phyloP scores from a whole-genome alignment of 2,113 vertebrate genomes.

The Anhinga rufa region DNA sequence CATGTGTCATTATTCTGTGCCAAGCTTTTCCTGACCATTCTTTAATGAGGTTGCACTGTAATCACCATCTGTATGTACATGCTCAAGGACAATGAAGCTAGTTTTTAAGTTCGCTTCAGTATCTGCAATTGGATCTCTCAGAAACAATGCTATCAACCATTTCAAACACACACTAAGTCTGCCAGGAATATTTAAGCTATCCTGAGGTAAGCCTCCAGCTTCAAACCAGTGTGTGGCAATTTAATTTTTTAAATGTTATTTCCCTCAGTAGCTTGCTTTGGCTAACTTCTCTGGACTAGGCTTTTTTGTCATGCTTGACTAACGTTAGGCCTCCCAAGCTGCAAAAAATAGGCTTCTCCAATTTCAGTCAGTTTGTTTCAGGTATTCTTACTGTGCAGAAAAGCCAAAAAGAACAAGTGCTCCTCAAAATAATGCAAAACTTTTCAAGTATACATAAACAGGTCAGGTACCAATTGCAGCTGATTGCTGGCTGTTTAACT shows the following conservation, averaged over 20 bases:
- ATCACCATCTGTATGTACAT: rapidly evolving
- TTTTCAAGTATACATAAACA: background rate
- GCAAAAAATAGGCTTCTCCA: constrained; percentile 14
- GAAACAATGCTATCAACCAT: background rate
- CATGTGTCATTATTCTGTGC: background rate
- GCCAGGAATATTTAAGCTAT: background rate
- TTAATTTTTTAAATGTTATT: constrained; percentile 25
- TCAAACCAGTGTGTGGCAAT: background rate
- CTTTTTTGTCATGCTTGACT: constrained; percentile 58
- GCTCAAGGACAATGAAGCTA: background rate
- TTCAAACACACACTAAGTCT: constrained; percentile 9
- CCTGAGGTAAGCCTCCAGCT: background rate
- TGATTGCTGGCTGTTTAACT: background rate
- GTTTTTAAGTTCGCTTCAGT: background rate
- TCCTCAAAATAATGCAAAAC: background rate
- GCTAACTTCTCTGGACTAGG: constrained; percentile 12
- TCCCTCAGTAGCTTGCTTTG: constrained; percentile 65
- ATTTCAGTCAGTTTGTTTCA: constrained; percentile 18
- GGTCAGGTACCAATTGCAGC: background rate
- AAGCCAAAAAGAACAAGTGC: background rate
- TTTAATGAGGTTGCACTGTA: background rate
- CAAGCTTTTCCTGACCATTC: background rate
- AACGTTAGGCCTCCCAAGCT: constrained; percentile 35
- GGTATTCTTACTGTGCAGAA: background rate
- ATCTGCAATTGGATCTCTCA: background rate